Evolutionary conservation across 1,140 invertebrate genomes (phyloP).

Genomic region (Trichonephila clavipes): DNA sequence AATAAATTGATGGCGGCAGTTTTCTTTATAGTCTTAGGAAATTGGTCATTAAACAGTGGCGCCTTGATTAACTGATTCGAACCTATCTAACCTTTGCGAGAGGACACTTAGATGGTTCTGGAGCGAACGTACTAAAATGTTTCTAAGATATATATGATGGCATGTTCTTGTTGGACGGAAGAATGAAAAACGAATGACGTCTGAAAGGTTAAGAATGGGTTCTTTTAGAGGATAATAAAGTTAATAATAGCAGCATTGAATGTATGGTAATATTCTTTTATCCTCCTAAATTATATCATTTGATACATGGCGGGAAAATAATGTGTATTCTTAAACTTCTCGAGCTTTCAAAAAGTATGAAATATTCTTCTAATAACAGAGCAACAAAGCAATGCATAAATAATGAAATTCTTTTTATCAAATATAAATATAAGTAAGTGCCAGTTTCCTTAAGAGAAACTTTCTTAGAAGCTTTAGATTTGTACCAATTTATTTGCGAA

Average conservation of each 20-base stretch:
- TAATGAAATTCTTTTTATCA: no score
- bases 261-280: neutral
- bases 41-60: constrained; percentile 31
- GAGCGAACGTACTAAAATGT: neutral
- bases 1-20: constrained; percentile 45
- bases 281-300: no score
- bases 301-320: no score
- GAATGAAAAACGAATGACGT: neutral
- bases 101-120: neutral
- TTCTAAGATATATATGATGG: neutral
- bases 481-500: no score
- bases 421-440: no score
- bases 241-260: neutral
- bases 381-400: no score
- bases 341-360: no score
- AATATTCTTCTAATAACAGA: no score
- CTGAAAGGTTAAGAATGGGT: neutral
- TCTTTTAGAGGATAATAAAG: neutral
- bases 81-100: constrained; percentile 5
- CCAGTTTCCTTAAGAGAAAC: no score
- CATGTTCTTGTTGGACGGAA: neutral
- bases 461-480: no score
- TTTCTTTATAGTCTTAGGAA: constrained; percentile 49
- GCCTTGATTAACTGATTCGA: constrained; percentile 46
- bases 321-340: no score